Evolutionary conservation across 2,888 invertebrate species (phyloP).

Genomic region (Panopea generosa): DNA sequence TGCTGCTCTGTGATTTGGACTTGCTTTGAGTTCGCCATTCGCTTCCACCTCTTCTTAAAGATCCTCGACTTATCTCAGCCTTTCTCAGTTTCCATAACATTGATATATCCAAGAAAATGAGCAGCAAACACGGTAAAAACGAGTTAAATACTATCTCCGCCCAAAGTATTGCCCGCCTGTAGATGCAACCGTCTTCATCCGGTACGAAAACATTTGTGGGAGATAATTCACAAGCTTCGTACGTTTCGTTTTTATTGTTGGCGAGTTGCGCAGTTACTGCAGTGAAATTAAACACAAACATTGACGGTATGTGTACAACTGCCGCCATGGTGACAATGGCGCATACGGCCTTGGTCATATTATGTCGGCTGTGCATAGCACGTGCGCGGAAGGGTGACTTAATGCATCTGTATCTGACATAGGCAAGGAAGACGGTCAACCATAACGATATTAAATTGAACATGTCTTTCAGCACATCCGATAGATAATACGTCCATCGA

Average conservation of each 20-base stretch:
- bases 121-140: conserved; percentile 27
- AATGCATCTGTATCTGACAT: conserved; percentile 31
- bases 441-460: conserved; percentile 36
- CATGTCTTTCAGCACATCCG: conserved; percentile 12
- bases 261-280: neutral
- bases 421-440: conserved; percentile 40
- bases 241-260: conserved; percentile 3
- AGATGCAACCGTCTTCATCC: neutral
- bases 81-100: conserved; percentile 10
- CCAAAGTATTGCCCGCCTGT: conserved; percentile 17
- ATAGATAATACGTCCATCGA: conserved; percentile 8
- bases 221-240: conserved; percentile 13
- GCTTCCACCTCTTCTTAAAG: neutral
- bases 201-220: neutral
- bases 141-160: conserved; percentile 27
- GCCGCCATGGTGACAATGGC: conserved; percentile 12
- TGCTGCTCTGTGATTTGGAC: too few relatives aligned
- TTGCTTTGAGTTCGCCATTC: too few relatives aligned
- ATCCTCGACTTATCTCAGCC: conserved; percentile 12
- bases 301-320: conserved; percentile 25
- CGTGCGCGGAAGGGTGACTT: conserved; percentile 26
- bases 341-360: neutral
- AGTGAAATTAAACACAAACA: conserved; percentile 22
- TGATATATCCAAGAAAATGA: conserved; percentile 7
- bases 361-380: conserved; percentile 8